Base-by-base conservation (phyloP, 1,140 invertebrate genomes). In the Paracyclopina nana region DNA sequence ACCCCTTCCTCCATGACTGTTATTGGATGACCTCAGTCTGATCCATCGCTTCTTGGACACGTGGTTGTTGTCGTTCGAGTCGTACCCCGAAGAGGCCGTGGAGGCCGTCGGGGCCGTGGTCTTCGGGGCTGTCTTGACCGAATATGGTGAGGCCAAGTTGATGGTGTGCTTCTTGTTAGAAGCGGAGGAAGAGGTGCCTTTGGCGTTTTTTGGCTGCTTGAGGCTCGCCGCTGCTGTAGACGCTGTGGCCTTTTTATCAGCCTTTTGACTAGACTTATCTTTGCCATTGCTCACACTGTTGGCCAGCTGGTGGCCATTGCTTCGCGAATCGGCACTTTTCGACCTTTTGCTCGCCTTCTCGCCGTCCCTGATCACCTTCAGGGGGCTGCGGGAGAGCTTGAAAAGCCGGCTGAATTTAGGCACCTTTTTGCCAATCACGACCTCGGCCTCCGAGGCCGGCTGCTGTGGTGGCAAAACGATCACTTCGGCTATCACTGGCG, bases 191-290 rank as follows among this genome's bases (percentile, higher is more conserved):
- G 42, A 25, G 42, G 42, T 44, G 42, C 42, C 24, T 18, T 12
- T 14, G n/a, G 42, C 42, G 42, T 44, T 44, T 44, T 44, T 44
- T 44, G 34, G 20, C 20, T 38, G 34, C 14, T 20, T 38, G 34
- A 16, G 34, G 34, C 34, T 20, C 14, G 34, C n/a, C 34, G 34
- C 8, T 38, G 34, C 14, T 31, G 29, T 31, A 9, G 29, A 8
- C 14, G 29, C 14, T 31, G 29, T 31, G 8, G 29, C 8, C 20
- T n/a, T n/a, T n/a, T n/a, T n/a, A n/a, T n/a, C n/a, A n/a, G 34
- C 5, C 20, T 20, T 38, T 38, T 38, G 34, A n/a, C 34, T 16
- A 16, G 2, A 16, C n/a, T 38, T 38, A 20, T 38, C 2, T n/a
- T 8, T 38, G 34, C 34, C 20, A 2, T 38, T 38, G 34, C 20